Conservation (phyloP, 1,140 invertebrate genomes). For the Cardiocondyla obscurior region DNA sequence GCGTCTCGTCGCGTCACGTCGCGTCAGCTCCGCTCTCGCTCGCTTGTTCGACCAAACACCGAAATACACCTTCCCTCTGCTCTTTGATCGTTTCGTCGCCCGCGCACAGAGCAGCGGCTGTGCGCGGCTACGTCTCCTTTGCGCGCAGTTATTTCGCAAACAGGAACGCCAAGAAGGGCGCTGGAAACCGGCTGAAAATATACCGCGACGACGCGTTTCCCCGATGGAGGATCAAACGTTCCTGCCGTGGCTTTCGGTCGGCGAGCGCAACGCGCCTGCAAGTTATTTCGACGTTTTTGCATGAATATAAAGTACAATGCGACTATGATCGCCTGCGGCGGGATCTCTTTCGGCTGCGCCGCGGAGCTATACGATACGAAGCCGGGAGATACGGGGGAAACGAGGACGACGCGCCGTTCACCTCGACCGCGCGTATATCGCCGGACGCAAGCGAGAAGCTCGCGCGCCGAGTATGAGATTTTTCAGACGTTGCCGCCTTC, state of each 20-base stretch:
- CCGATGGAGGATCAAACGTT: slow-evolving; percentile 66
- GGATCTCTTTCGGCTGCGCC: slow-evolving; percentile 43
- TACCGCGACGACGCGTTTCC: slow-evolving; percentile 27
- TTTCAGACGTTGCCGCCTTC: slow-evolving; percentile 16
- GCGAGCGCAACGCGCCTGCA: slow-evolving; percentile 4
- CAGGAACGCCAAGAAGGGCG: slow-evolving; percentile 36
- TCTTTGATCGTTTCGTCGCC: slow-evolving; percentile 69
- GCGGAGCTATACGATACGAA: slow-evolving; percentile 27
- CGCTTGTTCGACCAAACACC: slow-evolving; percentile 29
- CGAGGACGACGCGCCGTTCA: slow-evolving; percentile 17
- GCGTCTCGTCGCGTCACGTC: background rate
- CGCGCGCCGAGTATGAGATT: slow-evolving; percentile 1
- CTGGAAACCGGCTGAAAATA: slow-evolving; percentile 65
- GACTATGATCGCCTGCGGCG: slow-evolving; percentile 23
- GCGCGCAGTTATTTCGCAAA: slow-evolving; percentile 51
- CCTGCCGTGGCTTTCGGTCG: slow-evolving; percentile 25
- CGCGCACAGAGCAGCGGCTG: slow-evolving; percentile 34
- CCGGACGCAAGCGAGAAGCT: slow-evolving; percentile 33
- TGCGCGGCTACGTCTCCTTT: slow-evolving; percentile 39
- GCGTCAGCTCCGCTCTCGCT: slow-evolving; percentile 4
- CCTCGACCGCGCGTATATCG: slow-evolving; percentile 30
- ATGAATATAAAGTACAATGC: slow-evolving; percentile 59
- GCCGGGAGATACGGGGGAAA: slow-evolving; percentile 22
- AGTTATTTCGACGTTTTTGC: slow-evolving; percentile 69
- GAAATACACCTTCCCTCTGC: slow-evolving; percentile 56